phyloP scores from a whole-genome alignment of 2,113 vertebrate species.

The Pitta sordida region DNA sequence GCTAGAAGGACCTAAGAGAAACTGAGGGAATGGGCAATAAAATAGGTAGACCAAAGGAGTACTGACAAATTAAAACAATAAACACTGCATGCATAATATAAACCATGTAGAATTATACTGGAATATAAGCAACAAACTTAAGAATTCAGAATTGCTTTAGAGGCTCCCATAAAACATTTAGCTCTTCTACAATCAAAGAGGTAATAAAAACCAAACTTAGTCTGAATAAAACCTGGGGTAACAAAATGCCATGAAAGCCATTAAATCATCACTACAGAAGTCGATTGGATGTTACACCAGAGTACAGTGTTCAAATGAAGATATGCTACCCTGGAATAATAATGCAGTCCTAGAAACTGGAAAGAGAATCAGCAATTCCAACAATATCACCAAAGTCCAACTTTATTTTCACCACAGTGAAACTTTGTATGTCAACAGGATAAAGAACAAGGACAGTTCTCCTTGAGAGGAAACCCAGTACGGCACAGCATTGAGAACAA shows the following conservation, averaged over 20 bases:
- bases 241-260: not conserved
- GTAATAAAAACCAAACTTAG: not conserved
- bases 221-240: not conserved
- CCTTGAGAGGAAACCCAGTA: not conserved
- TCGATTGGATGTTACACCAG: not conserved
- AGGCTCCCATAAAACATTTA: not conserved
- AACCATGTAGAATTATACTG: not conserved
- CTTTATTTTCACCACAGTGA: not conserved
- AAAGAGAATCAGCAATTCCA: not conserved
- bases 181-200: not conserved
- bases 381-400: not conserved
- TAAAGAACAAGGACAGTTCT: not conserved
- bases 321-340: not conserved
- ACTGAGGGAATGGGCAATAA: not conserved
- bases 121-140: not conserved
- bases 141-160: not conserved
- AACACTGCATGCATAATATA: not conserved
- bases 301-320: not conserved
- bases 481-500: not conserved
- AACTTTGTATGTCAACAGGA: accelerated
- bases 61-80: not conserved
- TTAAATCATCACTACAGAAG: not conserved
- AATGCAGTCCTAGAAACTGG: not conserved
- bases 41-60: not conserved
- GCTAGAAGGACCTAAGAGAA: not conserved